A percentile compares a stretch with the other conserved stretches of the same genome.
phyloP scores from a whole-genome alignment of 2,888 invertebrate species.

The Cantharis lateralis region DNA sequence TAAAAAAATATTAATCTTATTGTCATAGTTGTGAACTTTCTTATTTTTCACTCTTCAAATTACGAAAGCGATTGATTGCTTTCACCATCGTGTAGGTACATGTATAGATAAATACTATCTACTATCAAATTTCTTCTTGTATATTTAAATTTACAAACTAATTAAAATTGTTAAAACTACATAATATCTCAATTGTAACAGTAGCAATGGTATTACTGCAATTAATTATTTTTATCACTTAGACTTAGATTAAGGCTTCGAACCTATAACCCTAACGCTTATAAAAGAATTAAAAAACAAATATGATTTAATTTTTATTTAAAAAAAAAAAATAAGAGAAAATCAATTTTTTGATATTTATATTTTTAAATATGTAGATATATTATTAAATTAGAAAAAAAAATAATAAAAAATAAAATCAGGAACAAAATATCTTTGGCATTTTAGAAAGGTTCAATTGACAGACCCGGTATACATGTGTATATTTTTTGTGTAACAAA shows the following conservation, averaged over 20 bases:
- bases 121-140: neutral
- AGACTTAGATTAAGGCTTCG: too few relatives aligned
- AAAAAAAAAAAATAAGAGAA: too few relatives aligned
- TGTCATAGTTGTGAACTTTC: neutral
- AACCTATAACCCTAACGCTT: too few relatives aligned
- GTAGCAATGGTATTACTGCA: neutral
- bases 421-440: too few relatives aligned
- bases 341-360: too few relatives aligned
- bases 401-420: too few relatives aligned
- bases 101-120: neutral
- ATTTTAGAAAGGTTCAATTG: too few relatives aligned
- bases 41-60: neutral
- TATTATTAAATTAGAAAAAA: too few relatives aligned
- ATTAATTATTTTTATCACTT: neutral
- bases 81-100: neutral
- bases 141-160: neutral
- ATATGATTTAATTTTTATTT: too few relatives aligned
- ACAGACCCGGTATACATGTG: neutral
- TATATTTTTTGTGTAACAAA: neutral
- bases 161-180: neutral
- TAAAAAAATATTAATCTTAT: neutral
- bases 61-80: neutral
- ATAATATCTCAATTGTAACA: neutral
- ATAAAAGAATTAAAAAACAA: too few relatives aligned
- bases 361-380: too few relatives aligned